phyloP scores from a whole-genome alignment of 2,113 vertebrate species.

The Phylloscopus trochilus region DNA sequence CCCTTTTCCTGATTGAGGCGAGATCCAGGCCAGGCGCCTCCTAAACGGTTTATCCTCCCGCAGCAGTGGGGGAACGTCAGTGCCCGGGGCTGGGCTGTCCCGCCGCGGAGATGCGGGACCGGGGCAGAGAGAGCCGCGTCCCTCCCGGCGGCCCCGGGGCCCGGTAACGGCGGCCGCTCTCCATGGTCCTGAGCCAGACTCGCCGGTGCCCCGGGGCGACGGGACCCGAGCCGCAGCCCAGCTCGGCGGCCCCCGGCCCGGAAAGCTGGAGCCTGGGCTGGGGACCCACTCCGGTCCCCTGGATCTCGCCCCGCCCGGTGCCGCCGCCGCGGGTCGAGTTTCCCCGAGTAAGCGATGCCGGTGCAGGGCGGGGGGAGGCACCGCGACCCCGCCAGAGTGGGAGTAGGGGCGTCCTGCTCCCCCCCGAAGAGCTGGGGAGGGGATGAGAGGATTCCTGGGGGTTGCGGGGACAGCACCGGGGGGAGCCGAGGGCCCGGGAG shows the following conservation, averaged over 20 bases:
- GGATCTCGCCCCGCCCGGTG: neutral
- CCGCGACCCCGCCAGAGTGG: neutral
- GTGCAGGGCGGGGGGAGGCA: neutral
- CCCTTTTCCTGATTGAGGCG: neutral
- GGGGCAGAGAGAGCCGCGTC: neutral
- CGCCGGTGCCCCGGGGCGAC: neutral
- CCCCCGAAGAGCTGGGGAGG: neutral
- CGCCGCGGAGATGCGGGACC: neutral
- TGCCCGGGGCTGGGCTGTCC: neutral
- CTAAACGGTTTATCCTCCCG: neutral
- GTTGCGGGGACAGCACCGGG: too few relatives aligned
- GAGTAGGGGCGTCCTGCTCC: neutral
- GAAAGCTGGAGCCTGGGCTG: neutral
- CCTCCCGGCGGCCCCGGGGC: neutral
- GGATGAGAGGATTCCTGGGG: neutral
- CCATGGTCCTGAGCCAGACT: conserved; percentile 22
- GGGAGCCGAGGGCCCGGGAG: neutral
- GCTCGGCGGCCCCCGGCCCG: too few relatives aligned
- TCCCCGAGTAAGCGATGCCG: conserved; percentile 9
- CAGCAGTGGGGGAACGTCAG: neutral
- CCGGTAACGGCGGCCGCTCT: conserved; percentile 35
- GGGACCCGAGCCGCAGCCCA: neutral
- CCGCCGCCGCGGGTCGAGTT: neutral
- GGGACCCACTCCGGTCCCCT: too few relatives aligned
- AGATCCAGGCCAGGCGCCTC: conserved; percentile 3